Conservation (phyloP, 2,888 invertebrate genomes). For the Laothoe populi region DNA sequence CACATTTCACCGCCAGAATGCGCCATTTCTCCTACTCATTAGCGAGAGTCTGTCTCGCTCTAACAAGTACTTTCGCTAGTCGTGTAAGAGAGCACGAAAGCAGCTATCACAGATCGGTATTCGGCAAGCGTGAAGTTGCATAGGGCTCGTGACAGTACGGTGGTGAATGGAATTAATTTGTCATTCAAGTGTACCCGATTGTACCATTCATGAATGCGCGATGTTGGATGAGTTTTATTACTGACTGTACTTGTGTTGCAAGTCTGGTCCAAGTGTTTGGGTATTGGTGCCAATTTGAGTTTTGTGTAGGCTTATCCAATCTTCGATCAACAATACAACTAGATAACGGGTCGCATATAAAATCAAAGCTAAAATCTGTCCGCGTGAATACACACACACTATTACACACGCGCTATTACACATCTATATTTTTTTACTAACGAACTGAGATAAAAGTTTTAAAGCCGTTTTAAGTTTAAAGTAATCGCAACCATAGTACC, state of each 20-base stretch:
- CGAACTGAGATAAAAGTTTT: too few species aligned
- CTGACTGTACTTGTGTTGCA: conserved; percentile 5
- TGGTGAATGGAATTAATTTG: conserved; percentile 23
- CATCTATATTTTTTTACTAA: too few species aligned
- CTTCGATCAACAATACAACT: too few species aligned
- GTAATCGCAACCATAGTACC: too few species aligned
- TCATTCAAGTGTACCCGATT: conserved; percentile 13
- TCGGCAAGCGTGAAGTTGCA: conserved; percentile 36
- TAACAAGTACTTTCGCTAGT: conserved; percentile 48
- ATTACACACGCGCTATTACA: too few species aligned
- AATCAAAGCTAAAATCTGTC: too few species aligned
- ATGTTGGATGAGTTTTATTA: conserved; percentile 6
- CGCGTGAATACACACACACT: too few species aligned
- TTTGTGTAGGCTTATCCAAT: too few species aligned
- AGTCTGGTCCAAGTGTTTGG: background rate
- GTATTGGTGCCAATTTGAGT: background rate
- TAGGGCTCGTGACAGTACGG: conserved; percentile 26
- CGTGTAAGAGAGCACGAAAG: conserved; percentile 44
- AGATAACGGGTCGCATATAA: too few species aligned
- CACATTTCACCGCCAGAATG: conserved; percentile 56
- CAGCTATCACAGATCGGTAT: conserved; percentile 60
- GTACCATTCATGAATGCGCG: conserved; percentile 11
- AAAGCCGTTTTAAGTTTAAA: too few species aligned
- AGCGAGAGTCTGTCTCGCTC: conserved; percentile 59
- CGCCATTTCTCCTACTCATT: conserved; percentile 68